These are phyloP conservation scores for Equus quagga DNA, from an alignment of 2,113 vertebrate species.

Conservation along the genomic window DNA sequence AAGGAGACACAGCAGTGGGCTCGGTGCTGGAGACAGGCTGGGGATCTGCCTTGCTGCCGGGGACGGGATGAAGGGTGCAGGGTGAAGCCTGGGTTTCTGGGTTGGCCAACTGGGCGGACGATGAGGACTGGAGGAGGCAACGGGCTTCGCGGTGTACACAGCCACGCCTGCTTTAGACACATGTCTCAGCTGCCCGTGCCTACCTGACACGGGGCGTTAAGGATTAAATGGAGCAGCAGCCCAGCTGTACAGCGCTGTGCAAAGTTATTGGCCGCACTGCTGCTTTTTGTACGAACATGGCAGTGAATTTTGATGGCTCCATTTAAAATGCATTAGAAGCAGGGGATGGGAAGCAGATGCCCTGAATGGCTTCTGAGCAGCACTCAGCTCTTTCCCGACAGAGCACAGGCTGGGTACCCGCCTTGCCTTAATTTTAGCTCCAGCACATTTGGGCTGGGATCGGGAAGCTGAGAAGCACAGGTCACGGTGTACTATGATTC, in stretches of 20 bases:
- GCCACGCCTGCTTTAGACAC: fast-evolving
- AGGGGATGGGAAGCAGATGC: background rate
- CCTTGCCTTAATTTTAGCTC: constrained; percentile 14
- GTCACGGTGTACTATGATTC: background rate
- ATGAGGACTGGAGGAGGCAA: fast-evolving
- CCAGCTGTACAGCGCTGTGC: fast-evolving
- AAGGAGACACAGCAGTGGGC: fast-evolving
- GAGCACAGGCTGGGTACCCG: background rate
- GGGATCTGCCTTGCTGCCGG: background rate
- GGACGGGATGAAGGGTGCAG: fast-evolving
- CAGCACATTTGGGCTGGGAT: background rate
- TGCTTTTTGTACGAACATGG: background rate
- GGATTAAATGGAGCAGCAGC: background rate
- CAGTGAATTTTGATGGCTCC: background rate
- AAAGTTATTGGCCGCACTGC: background rate
- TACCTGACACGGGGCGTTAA: fast-evolving
- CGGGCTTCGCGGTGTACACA: fast-evolving
- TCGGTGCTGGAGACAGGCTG: fast-evolving
- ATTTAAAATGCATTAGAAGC: background rate
- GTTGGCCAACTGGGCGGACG: fast-evolving
- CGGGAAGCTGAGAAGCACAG: constrained; percentile 10
- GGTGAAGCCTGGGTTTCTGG: background rate
- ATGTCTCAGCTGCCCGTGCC: fast-evolving
- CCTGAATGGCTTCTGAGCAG: background rate
- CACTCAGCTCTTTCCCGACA: fast-evolving